Evolutionary conservation across 1,140 invertebrate genomes (phyloP).

Genomic region (Bombus affinis): DNA sequence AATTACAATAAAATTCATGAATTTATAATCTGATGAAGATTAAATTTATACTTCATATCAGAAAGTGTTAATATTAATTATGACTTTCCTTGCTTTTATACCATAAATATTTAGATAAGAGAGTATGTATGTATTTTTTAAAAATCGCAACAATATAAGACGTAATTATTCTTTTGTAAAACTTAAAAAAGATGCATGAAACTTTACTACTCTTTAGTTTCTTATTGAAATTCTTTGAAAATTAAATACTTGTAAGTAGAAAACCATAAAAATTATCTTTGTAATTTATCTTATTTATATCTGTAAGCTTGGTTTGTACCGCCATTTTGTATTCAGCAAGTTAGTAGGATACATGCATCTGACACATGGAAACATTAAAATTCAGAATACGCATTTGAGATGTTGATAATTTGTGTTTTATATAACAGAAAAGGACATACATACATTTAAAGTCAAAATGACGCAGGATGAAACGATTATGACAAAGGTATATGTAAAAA

Average conservation of each 20-base stretch:
- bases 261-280: neutral
- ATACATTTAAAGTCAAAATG: neutral
- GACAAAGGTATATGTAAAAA: constrained; percentile 47
- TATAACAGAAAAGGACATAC: neutral
- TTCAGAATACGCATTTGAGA: neutral
- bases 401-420: neutral
- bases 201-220: neutral
- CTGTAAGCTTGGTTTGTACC: neutral
- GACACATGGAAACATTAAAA: neutral
- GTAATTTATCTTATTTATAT: neutral
- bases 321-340: constrained; percentile 26
- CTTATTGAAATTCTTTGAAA: neutral
- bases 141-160: neutral
- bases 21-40: constrained; percentile 11
- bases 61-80: constrained; percentile 1
- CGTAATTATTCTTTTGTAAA: neutral
- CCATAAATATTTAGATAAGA: neutral
- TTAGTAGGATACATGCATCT: neutral
- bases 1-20: constrained; percentile 24
- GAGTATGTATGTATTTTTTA: neutral
- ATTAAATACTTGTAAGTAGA: neutral
- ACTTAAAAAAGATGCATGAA: neutral
- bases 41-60: constrained; percentile 26
- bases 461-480: constrained; percentile 36
- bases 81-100: neutral